A percentile compares a stretch with the other conserved stretches of the same genome.
Evolutionary conservation across 92 coral and sea anemone genomes (phyloP).

Genomic region (Virgularia gustaviana): DNA sequence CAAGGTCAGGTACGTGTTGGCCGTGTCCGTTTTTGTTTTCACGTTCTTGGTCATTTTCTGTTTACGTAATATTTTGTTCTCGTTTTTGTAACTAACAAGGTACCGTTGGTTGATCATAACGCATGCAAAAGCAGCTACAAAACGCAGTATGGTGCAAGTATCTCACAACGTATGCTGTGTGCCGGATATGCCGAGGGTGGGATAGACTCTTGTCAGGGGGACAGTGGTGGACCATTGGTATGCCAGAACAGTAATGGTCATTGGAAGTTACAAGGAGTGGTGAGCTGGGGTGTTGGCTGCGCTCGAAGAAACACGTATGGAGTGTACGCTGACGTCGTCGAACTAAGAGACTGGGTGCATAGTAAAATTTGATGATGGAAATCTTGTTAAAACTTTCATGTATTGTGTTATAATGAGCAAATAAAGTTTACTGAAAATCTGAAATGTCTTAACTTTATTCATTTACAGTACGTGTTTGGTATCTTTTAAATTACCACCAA

Average conservation of each 20-base stretch:
- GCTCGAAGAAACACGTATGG: constrained; percentile 14
- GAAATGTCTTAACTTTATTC: too few species aligned
- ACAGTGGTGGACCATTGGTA: constrained; percentile 37
- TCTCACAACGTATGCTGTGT: constrained; percentile 28
- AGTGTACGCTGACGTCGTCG: constrained; percentile 24
- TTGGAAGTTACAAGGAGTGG: constrained; percentile 33
- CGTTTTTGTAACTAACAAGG: too few species aligned
- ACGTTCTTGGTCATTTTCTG: too few species aligned
- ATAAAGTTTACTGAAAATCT: too few species aligned
- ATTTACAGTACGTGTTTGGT: too few species aligned
- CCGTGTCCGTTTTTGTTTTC: too few species aligned
- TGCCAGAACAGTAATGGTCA: constrained; percentile 18
- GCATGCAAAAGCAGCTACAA: constrained; percentile 1
- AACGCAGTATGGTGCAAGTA: not conserved
- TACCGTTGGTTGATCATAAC: constrained; percentile 11
- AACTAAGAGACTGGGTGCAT: constrained; percentile 13
- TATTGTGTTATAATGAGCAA: not conserved
- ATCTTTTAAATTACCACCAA: too few species aligned
- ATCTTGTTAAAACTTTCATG: not conserved
- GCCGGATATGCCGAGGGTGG: constrained; percentile 23
- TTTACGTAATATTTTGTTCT: too few species aligned
- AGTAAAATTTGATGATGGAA: constrained; percentile 18
- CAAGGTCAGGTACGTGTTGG: too few species aligned
- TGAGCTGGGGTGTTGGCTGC: constrained; percentile 38
- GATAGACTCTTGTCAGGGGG: constrained; percentile 30